phyloP scores from a whole-genome alignment of 2,113 vertebrate species.

The Thunnus thynnus region DNA sequence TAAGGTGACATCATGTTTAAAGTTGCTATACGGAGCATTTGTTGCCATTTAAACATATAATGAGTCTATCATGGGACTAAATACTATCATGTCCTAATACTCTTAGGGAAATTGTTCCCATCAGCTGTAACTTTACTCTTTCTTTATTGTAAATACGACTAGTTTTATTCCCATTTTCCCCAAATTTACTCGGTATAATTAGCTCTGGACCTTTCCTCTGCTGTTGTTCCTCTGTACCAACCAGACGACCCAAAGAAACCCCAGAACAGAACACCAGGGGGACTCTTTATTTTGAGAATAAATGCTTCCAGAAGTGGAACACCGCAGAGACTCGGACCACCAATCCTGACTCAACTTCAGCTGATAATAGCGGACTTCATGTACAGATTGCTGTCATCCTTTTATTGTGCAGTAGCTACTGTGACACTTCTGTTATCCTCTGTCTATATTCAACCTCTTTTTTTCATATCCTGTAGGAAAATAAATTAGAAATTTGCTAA shows the following conservation, averaged over 20 bases:
- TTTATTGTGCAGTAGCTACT: conserved; percentile 70
- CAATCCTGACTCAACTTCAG: conserved; percentile 12
- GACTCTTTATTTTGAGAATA: conserved; percentile 61
- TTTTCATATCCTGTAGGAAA: conserved; percentile 78
- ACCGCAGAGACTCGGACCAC: conserved; percentile 21
- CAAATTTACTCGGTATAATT: conserved; percentile 33
- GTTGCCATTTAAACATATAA: conserved; percentile 63
- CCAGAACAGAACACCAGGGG: conserved; percentile 58
- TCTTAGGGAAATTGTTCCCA: conserved; percentile 25
- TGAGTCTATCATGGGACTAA: conserved; percentile 61
- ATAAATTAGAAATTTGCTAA: conserved; percentile 79
- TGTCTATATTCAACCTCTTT: conserved; percentile 64
- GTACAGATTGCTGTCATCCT: conserved; percentile 70
- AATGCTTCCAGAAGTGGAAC: conserved; percentile 70
- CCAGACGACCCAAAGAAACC: conserved; percentile 64
- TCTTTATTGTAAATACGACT: conserved; percentile 62
- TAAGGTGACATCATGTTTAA: conserved; percentile 35
- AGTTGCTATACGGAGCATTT: conserved; percentile 35
- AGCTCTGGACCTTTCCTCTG: conserved; percentile 28
- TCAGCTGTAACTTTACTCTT: conserved; percentile 56
- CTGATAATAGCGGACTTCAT: conserved; percentile 55
- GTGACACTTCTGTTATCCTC: conserved; percentile 62
- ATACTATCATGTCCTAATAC: conserved; percentile 38
- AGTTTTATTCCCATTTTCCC: conserved; percentile 51
- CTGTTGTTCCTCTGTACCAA: conserved; percentile 42